A percentile compares a stretch with the other conserved stretches of the same genome.
phyloP scores from a whole-genome alignment of 2,797 vertebrate genomes.

The Prunella strophiata region DNA sequence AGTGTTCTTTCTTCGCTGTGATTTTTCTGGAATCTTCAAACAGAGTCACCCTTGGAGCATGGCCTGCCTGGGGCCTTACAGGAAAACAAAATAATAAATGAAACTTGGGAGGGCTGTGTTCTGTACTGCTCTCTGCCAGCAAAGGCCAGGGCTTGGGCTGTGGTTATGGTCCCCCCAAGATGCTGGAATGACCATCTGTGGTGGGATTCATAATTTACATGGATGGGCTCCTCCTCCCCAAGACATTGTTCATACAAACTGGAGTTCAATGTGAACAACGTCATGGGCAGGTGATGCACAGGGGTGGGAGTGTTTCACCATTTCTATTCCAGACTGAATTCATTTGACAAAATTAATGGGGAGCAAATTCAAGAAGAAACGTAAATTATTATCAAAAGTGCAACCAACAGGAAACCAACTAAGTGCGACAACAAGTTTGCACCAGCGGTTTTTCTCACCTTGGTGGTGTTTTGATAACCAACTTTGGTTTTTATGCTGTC shows the following conservation, averaged over 20 bases:
- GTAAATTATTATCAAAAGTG: background rate
- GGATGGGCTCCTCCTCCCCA: background rate
- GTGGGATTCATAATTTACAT: background rate
- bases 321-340: background rate
- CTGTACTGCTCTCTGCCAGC: background rate
- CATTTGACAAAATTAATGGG: background rate
- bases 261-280: rapidly evolving
- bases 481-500: background rate
- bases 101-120: background rate
- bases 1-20: background rate
- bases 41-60: background rate
- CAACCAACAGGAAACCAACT: background rate
- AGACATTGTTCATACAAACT: background rate
- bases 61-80: background rate
- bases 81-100: background rate
- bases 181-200: background rate
- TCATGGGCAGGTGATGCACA: background rate
- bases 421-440: background rate
- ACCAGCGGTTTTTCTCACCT: background rate
- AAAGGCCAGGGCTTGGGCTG: background rate
- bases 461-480: background rate
- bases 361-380: background rate
- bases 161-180: background rate
- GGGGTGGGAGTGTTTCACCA: background rate
- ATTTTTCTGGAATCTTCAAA: background rate